phyloP scores from a whole-genome alignment of 2,797 vertebrate species.

The Urocyon cinereoargenteus region DNA sequence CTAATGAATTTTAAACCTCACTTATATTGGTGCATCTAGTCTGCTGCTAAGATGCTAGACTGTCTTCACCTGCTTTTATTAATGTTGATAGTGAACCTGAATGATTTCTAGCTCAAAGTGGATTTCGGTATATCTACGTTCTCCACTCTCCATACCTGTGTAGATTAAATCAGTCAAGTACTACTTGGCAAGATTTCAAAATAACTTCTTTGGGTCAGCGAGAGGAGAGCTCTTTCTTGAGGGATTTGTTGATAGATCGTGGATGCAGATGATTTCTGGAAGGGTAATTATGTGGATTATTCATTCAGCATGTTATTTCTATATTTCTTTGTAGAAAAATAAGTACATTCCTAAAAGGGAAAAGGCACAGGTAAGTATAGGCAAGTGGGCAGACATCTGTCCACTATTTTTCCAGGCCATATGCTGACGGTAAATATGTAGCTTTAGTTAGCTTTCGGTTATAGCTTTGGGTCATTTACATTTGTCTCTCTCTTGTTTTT shows the following conservation, averaged over 20 bases:
- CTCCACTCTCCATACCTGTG: not conserved
- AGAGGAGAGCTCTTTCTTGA: not conserved
- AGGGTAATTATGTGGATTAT: not conserved
- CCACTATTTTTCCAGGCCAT: rapidly evolving
- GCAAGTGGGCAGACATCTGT: not conserved
- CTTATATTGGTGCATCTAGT: not conserved
- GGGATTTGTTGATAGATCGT: not conserved
- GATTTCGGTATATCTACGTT: not conserved
- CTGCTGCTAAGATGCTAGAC: not conserved
- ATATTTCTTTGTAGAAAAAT: not conserved
- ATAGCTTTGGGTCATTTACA: not conserved
- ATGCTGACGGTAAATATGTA: not conserved
- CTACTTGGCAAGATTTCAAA: conserved; percentile 44
- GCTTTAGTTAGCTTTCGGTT: not conserved
- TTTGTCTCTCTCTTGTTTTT: not conserved
- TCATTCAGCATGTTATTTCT: not conserved
- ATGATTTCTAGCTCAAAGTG: not conserved
- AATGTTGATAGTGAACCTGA: not conserved
- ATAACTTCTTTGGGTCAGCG: not conserved
- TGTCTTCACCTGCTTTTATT: not conserved
- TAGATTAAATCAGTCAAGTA: not conserved
- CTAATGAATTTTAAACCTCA: not conserved
- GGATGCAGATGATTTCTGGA: not conserved
- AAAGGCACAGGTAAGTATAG: not conserved
- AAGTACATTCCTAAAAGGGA: not conserved